Evolutionary conservation across 2,113 vertebrate species (phyloP), one percentile per base, ranked within the genome.

Genomic region (Pavo muticus): DNA sequence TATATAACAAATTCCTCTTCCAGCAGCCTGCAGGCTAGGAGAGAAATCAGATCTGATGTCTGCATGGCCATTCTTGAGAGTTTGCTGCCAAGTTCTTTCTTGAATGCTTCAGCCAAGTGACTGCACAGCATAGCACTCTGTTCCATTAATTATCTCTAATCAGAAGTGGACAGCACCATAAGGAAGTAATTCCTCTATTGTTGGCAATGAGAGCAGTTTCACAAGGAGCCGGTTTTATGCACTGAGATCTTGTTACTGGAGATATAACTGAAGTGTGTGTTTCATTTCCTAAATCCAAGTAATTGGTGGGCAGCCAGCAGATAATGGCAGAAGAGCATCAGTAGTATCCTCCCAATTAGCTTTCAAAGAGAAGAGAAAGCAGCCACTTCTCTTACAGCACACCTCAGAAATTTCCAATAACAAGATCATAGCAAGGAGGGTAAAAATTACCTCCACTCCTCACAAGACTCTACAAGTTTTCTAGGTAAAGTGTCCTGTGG

Each of bases 121-220:
- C 81, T 29, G n/a, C n/a, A 57, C 14, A 90, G 61, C 42, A 75
- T 35, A 92, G 50, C 29, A 75, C 29, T 13, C 32, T 92, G 68
- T 44, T 68, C 67, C 64, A 50, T 88, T 83, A 93, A 85, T 94
- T 84, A 79, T 52, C 69, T 83, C 87, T 90, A 79, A 73, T 67
- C 82, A 83, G 48, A 89, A 89, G 44, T 1, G 29, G 59, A 56
- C 23, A 80, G 35, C 45, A 68, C 70, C 9, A 2, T 48, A 35
- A 54, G 75, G 63, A 87, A 84, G 59, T 37, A 81, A 50, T 67
- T 82, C 67, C 35, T 80, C 71, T 90, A 11, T 40, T 85, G 45
- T 64, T 77, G 60, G 59, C 68, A 87, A 52, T 11, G 44, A 39
- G 65, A 88, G 56, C 12, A 80, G 39, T 80, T 93, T 90, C 84